Evolutionary conservation across 2,113 vertebrate genomes (phyloP), one percentile per base, ranked within the genome.

Genomic region (Phodopus roborovskii): DNA sequence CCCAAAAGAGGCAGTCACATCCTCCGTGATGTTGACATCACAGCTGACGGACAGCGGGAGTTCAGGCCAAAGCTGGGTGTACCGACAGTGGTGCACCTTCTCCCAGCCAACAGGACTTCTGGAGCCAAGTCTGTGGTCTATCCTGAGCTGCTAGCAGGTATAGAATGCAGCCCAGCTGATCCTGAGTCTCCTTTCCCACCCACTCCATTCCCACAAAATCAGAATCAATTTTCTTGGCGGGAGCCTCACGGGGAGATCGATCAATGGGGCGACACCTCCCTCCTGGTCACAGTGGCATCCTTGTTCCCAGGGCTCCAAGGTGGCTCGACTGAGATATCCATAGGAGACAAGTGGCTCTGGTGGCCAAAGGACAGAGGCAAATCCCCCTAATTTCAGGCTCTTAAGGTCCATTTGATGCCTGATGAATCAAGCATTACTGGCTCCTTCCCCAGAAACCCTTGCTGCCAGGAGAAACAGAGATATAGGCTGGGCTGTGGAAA

Each of bases 171-270:
- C 64, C 84, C 68, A 64, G 42, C 73, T 42, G 94, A 94, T 79
- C 92, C 94, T 0, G 17, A 91, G 82, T 73, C 75, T 88, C 77
- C 86, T 91, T 93, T 84, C 91, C 94, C 30, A 26, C 94, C 89
- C 12, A 87, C 90, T 83, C 91, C 7, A 28, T 91, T 85, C 91
- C 93, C 95, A 97, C 96, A 97, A 92, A 97, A 97, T 94, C 19
- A 20, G 91, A 97, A 97, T 97, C 97, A 96, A 98, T 98, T 96
- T 95, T 97, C 92, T 91, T 96, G 94, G 95, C 88, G 9, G 96
- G 94, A 97, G 96, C 64, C 96, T 97, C n/a, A 2, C 28, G 70
- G 96, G 96, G 82, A 92, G 92, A 97, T 97, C 95, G 42, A 98
- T 97, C 85, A 94, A 83, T 0, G 3, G 82, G 97, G 94, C 9